Conservation (phyloP, 2,113 vertebrate species). For the Dicentrarchus labrax region DNA sequence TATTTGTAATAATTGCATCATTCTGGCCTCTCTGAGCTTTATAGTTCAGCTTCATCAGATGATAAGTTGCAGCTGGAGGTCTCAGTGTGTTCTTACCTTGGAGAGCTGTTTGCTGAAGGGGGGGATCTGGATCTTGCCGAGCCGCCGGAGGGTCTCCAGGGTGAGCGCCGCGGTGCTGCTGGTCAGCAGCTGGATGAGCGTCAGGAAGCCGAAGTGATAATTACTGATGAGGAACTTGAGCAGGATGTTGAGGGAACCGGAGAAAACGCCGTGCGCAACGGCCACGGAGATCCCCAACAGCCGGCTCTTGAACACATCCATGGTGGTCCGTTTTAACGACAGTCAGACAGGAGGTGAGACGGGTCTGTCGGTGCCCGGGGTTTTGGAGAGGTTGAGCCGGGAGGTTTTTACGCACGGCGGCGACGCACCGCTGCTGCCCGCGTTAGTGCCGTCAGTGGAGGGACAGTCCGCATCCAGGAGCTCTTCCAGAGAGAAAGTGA, state of each 20-base stretch:
- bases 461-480: constrained; percentile 22
- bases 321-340: constrained; percentile 19
- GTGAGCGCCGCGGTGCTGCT: constrained; percentile 90
- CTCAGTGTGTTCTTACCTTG: constrained; percentile 80
- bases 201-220: constrained; percentile 92
- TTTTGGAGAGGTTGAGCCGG: neutral
- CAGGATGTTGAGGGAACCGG: constrained; percentile 94
- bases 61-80: neutral
- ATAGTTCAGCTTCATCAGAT: neutral
- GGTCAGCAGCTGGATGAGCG: constrained; percentile 94
- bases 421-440: neutral
- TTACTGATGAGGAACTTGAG: constrained; percentile 94
- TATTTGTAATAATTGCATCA: neutral
- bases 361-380: too few relatives aligned
- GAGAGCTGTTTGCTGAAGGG: constrained; percentile 89
- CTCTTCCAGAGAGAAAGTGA: constrained; percentile 11
- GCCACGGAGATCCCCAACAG: constrained; percentile 92
- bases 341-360: too few relatives aligned
- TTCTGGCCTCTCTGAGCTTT: too few relatives aligned
- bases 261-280: constrained; percentile 95
- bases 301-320: constrained; percentile 85
- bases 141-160: constrained; percentile 89
- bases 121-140: constrained; percentile 89
- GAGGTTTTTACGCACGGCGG: constrained; percentile 52
- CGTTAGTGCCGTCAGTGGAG: neutral